Percentiles rank a stretch among this genome's conserved stretches.
Evolutionary conservation across 2,113 vertebrate species (phyloP).

Genomic region (Poeciliopsis turrubarensis): DNA sequence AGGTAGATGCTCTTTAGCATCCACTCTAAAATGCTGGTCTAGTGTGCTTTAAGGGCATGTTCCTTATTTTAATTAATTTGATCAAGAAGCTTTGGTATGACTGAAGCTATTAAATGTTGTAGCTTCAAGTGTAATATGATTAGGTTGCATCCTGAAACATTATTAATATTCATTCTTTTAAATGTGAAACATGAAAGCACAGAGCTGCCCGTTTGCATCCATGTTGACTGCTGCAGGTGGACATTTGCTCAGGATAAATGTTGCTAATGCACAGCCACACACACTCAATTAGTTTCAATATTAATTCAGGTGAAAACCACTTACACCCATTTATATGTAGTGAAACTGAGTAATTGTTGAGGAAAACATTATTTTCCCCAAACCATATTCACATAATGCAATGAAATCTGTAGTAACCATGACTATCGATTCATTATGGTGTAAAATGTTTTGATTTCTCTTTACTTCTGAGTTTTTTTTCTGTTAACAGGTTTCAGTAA

Average conservation of each 20-base stretch:
- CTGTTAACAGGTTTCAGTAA: not conserved
- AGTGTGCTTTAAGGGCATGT: not conserved
- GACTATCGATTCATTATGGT: not conserved
- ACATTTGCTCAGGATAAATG: constrained; percentile 20
- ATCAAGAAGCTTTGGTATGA: not conserved
- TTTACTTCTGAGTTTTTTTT: constrained; percentile 5
- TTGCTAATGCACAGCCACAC: constrained; percentile 18
- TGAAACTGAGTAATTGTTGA: constrained; percentile 2
- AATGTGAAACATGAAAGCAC: constrained; percentile 27
- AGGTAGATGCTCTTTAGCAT: constrained; percentile 4
- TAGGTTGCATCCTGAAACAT: not conserved
- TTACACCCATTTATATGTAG: not conserved
- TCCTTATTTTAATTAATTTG: constrained; percentile 1
- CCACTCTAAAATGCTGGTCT: not conserved
- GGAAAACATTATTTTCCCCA: not conserved
- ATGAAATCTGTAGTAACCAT: not conserved
- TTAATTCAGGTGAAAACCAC: constrained; percentile 9
- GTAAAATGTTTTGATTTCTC: not conserved
- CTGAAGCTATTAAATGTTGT: constrained; percentile 17
- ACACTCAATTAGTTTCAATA: constrained; percentile 13
- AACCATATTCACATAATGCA: not conserved
- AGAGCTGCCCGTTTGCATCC: not conserved
- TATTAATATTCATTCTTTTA: constrained; percentile 21
- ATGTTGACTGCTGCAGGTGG: not conserved
- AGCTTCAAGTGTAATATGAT: constrained; percentile 17